Conservation (phyloP, 2,797 vertebrate genomes). For the Taeniopygia guttata region DNA sequence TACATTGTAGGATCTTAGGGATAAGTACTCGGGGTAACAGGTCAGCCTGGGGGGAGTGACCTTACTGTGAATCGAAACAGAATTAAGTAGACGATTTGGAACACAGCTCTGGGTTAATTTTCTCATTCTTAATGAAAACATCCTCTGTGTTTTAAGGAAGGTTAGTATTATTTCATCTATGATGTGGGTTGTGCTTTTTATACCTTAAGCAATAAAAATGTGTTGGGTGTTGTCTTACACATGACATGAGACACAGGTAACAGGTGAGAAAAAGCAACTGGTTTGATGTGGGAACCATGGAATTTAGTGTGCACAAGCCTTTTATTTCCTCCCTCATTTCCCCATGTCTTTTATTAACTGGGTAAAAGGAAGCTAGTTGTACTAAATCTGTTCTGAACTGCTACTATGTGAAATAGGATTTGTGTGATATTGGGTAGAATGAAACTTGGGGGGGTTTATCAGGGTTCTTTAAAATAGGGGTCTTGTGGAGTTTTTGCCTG, state of each 20-base stretch:
- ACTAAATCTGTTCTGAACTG: neutral
- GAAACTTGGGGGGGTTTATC: neutral
- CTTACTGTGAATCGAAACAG: conserved; percentile 20
- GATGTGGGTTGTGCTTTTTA: neutral
- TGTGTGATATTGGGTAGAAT: neutral
- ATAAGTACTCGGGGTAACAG: conserved; percentile 5
- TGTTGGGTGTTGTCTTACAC: neutral
- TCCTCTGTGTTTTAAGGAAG: conserved; percentile 21
- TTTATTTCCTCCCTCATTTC: neutral
- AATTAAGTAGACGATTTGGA: neutral
- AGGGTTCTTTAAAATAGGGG: neutral
- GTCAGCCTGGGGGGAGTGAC: conserved; percentile 43
- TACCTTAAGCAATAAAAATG: neutral
- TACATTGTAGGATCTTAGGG: neutral
- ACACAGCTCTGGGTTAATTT: neutral
- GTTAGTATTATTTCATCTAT: conserved; percentile 5
- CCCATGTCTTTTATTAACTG: neutral
- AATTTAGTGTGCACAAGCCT: neutral
- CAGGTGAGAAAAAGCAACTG: neutral
- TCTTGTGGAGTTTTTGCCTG: neutral
- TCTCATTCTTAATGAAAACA: neutral
- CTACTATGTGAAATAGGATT: neutral
- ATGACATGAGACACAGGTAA: neutral
- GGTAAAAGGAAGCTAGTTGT: neutral
- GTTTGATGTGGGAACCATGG: neutral